A percentile compares a stretch with the other conserved stretches of the same genome.
Conservation (phyloP, 2,888 invertebrate species). For the Parnassius orleans region DNA sequence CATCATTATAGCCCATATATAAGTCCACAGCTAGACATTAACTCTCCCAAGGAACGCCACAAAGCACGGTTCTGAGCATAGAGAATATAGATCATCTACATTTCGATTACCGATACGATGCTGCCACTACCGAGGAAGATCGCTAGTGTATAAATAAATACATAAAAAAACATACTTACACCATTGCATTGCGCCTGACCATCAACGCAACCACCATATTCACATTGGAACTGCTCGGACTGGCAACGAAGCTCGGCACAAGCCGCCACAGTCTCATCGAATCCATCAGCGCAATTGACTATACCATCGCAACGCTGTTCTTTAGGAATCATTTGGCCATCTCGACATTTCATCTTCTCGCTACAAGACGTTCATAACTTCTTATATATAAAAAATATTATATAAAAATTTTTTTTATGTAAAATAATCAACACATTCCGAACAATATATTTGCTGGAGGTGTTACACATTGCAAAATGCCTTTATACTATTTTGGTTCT, state of each 20-base stretch:
- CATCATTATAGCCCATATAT: too few relatives aligned
- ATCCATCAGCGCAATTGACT: slow-evolving; percentile 56
- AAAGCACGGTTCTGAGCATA: too few relatives aligned
- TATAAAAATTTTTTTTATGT: too few relatives aligned
- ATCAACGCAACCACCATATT: slow-evolving; percentile 83
- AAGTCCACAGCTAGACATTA: too few relatives aligned
- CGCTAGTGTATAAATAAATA: too few relatives aligned
- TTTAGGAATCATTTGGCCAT: slow-evolving; percentile 48
- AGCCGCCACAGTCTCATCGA: slow-evolving; percentile 56
- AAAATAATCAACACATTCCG: too few relatives aligned
- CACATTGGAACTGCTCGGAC: slow-evolving; percentile 79
- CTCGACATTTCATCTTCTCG: slow-evolving; percentile 52
- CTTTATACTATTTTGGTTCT: too few relatives aligned
- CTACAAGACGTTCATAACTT: slow-evolving; percentile 37
- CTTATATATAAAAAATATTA: too few relatives aligned
- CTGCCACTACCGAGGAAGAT: background rate
- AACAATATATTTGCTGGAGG: too few relatives aligned
- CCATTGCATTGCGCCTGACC: slow-evolving; percentile 74
- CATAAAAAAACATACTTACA: slow-evolving; percentile 35
- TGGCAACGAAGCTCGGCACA: slow-evolving; percentile 69
- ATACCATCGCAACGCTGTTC: slow-evolving; percentile 57
- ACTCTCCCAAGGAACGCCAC: too few relatives aligned
- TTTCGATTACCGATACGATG: background rate
- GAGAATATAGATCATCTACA: too few relatives aligned
- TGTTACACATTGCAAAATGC: too few relatives aligned